Conservation (phyloP, 2,888 invertebrate genomes). For the Habroteleia sp. region DNA sequence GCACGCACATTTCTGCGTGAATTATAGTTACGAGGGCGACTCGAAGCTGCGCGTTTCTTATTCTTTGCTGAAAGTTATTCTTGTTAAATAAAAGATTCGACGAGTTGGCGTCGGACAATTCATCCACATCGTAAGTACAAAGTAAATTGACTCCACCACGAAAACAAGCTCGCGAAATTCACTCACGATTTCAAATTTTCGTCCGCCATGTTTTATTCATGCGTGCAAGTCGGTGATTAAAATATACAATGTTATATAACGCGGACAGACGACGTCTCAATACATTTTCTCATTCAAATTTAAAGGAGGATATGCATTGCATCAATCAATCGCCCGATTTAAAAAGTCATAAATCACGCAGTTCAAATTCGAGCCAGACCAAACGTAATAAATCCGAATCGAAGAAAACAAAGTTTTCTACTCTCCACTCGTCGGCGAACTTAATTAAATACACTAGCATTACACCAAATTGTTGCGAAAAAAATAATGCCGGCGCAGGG, state of each 20-base stretch:
- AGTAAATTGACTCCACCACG: slow-evolving; percentile 2
- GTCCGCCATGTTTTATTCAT: slow-evolving; percentile 27
- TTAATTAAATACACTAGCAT: slow-evolving; percentile 45
- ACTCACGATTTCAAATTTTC: slow-evolving; percentile 13
- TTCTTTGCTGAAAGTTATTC: background rate
- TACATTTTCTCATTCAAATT: slow-evolving; percentile 20
- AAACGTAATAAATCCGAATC: slow-evolving; percentile 24
- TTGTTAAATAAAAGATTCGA: slow-evolving; percentile 11
- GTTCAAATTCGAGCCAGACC: background rate
- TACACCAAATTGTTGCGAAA: slow-evolving; percentile 24
- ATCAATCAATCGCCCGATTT: slow-evolving; percentile 48
- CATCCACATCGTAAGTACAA: background rate
- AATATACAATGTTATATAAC: slow-evolving; percentile 34
- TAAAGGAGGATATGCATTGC: slow-evolving; percentile 19
- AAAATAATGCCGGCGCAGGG: too few species aligned
- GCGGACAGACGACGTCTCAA: slow-evolving; percentile 25
- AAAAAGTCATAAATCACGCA: slow-evolving; percentile 49
- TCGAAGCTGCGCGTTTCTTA: slow-evolving; percentile 1
- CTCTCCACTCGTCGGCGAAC: slow-evolving; percentile 4
- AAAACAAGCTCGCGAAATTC: slow-evolving; percentile 12
- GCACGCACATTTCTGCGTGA: slow-evolving; percentile 5
- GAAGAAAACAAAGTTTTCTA: slow-evolving; percentile 25
- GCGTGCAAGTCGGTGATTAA: slow-evolving; percentile 20
- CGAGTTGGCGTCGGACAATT: slow-evolving; percentile 4
- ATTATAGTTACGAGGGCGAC: slow-evolving; percentile 9